These are phyloP conservation scores for Leuctra nigra DNA, from an alignment of 2,888 invertebrate species.

Conservation along the genomic window DNA sequence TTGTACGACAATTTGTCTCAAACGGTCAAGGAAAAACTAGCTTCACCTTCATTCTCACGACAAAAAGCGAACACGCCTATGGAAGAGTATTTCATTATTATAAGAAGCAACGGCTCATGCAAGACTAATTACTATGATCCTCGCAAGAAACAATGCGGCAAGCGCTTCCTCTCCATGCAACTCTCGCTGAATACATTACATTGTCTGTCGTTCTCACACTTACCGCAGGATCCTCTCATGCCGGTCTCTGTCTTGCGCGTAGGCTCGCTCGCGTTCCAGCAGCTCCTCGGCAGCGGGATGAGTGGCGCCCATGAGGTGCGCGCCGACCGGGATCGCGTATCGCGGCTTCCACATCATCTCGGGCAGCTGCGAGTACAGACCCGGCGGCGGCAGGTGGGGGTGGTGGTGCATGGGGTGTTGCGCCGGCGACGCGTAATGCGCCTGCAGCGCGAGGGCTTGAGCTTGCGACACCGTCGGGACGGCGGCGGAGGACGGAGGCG, in stretches of 20 bases:
- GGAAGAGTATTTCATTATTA: neutral
- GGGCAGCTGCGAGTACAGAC: conserved; percentile 32
- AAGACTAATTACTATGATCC: neutral
- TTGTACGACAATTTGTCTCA: too few species aligned
- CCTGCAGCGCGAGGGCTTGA: conserved; percentile 35
- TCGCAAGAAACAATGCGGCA: neutral
- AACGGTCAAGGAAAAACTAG: too few species aligned
- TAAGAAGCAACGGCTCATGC: conserved; percentile 7
- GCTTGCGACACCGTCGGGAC: conserved; percentile 31
- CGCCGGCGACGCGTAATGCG: conserved; percentile 22
- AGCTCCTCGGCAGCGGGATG: conserved; percentile 47
- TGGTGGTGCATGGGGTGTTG: conserved; percentile 31
- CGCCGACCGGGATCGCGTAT: conserved; percentile 48
- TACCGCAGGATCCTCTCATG: conserved; percentile 61
- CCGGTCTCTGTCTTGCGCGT: conserved; percentile 55
- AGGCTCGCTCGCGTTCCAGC: conserved; percentile 45
- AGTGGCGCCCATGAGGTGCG: conserved; percentile 38
- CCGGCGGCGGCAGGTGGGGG: conserved; percentile 32
- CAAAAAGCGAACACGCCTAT: too few species aligned
- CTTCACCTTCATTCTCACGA: too few species aligned
- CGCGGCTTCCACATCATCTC: conserved; percentile 57
- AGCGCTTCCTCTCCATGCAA: neutral
- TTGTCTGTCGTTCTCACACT: conserved; percentile 33
- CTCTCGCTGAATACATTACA: neutral
- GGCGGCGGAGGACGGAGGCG: conserved; percentile 35